These are phyloP conservation scores for Hybognathus amarus DNA, from an alignment of 2,797 vertebrate genomes.

Conservation along the genomic window DNA sequence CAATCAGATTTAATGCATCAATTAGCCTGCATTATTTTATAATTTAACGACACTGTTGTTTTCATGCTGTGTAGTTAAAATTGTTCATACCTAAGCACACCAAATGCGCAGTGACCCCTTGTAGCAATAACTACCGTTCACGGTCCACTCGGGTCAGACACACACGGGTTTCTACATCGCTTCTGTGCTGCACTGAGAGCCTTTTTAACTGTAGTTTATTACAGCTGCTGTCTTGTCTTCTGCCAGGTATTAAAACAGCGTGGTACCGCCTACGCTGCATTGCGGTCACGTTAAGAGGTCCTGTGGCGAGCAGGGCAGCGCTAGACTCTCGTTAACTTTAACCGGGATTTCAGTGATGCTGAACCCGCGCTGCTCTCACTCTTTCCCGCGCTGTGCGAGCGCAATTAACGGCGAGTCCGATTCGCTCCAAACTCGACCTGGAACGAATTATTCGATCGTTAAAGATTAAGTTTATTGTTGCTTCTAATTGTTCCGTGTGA, in stretches of 20 bases:
- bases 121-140: too few relatives aligned
- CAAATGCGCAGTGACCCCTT: neutral
- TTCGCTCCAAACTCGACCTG: slow-evolving; percentile 42
- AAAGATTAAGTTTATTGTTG: slow-evolving; percentile 16
- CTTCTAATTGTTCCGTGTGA: slow-evolving; percentile 11
- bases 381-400: slow-evolving; percentile 36
- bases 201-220: slow-evolving; percentile 5
- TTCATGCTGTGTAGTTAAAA: neutral
- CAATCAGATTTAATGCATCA: neutral
- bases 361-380: slow-evolving; percentile 15
- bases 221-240: slow-evolving; percentile 14
- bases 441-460: slow-evolving; percentile 28
- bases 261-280: slow-evolving; percentile 35
- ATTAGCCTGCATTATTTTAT: neutral
- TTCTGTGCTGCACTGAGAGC: neutral
- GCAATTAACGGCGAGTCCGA: slow-evolving; percentile 31
- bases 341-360: slow-evolving; percentile 25
- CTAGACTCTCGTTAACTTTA: slow-evolving; percentile 45
- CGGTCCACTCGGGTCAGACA: too few relatives aligned
- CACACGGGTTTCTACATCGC: too few relatives aligned
- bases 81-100: neutral
- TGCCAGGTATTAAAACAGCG: slow-evolving; percentile 48
- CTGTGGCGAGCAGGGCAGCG: slow-evolving; percentile 32
- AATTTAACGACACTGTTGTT: neutral
- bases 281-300: slow-evolving; percentile 48